These are phyloP conservation scores for Eumaeus atala DNA, from an alignment of 1,140 invertebrate species.

Conservation along the genomic window DNA sequence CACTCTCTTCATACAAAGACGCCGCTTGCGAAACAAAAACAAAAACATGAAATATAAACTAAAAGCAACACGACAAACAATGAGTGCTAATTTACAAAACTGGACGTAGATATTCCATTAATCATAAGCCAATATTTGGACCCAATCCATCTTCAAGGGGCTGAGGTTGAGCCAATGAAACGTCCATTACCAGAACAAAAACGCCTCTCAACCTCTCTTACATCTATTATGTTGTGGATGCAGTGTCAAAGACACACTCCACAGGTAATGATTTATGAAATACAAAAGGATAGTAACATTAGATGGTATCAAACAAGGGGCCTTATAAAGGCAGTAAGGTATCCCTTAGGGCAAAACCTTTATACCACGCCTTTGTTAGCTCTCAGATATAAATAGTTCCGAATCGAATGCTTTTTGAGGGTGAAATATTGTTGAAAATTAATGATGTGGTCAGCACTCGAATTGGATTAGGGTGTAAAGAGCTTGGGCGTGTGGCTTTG, in stretches of 20 bases:
- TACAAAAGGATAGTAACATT: slow-evolving; percentile 52
- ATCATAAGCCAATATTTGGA: slow-evolving; percentile 7
- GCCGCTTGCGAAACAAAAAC: too few relatives aligned
- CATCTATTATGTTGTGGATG: slow-evolving; percentile 18
- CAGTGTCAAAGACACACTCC: slow-evolving; percentile 19
- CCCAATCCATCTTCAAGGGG: slow-evolving; percentile 6
- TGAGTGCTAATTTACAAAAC: too few relatives aligned
- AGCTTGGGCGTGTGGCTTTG: slow-evolving; percentile 50
- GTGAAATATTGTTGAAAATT: slow-evolving; percentile 67
- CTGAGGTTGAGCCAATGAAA: slow-evolving; percentile 1
- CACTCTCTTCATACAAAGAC: too few relatives aligned
- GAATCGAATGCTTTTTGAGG: slow-evolving; percentile 60
- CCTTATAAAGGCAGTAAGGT: slow-evolving; percentile 64
- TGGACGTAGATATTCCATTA: too few relatives aligned
- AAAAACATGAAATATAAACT: too few relatives aligned
- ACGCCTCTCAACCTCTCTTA: slow-evolving; percentile 12
- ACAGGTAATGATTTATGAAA: slow-evolving; percentile 43
- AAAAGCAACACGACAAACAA: too few relatives aligned
- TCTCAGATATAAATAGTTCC: slow-evolving; percentile 67
- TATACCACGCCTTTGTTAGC: slow-evolving; percentile 61
- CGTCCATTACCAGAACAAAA: slow-evolving; percentile 9
- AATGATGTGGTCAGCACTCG: slow-evolving; percentile 67
- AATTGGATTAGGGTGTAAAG: slow-evolving; percentile 63
- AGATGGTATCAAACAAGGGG: slow-evolving; percentile 63
- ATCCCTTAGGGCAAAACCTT: slow-evolving; percentile 50